Conservation (phyloP, 2,113 vertebrate species). For the Entelurus aequoreus region DNA sequence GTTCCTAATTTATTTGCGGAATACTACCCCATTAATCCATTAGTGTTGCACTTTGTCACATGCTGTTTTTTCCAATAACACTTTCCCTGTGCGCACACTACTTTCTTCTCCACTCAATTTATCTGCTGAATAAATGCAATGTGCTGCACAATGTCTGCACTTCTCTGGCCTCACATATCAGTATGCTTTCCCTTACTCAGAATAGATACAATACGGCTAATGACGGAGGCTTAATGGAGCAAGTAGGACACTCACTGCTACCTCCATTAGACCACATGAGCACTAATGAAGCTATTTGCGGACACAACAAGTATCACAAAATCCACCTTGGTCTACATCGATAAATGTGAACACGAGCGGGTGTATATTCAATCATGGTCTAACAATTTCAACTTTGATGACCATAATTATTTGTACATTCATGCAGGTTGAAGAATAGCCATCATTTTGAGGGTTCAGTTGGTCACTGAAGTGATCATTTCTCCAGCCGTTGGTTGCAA, state of each 20-base stretch:
- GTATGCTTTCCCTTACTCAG: neutral
- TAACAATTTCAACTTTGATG: neutral
- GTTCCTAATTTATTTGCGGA: too few relatives aligned
- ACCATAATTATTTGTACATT: neutral
- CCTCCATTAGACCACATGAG: slow-evolving; percentile 1
- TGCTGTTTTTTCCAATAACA: neutral
- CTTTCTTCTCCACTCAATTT: neutral
- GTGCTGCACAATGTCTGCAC: neutral
- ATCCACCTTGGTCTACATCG: neutral
- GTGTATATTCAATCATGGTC: too few relatives aligned
- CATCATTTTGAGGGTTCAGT: neutral
- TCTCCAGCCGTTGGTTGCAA: neutral
- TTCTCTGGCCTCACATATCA: neutral
- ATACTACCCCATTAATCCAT: too few relatives aligned
- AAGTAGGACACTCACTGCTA: slow-evolving; percentile 2
- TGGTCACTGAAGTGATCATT: neutral
- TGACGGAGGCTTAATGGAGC: neutral
- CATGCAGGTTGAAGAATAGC: neutral
- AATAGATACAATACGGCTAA: neutral
- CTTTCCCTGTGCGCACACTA: neutral
- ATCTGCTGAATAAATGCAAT: neutral
- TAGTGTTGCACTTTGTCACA: neutral
- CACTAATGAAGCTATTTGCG: neutral
- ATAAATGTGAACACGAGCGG: too few relatives aligned
- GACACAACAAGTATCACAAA: neutral